Base-by-base conservation (phyloP, 2,888 invertebrate genomes). In the Noctua fimbriata region DNA sequence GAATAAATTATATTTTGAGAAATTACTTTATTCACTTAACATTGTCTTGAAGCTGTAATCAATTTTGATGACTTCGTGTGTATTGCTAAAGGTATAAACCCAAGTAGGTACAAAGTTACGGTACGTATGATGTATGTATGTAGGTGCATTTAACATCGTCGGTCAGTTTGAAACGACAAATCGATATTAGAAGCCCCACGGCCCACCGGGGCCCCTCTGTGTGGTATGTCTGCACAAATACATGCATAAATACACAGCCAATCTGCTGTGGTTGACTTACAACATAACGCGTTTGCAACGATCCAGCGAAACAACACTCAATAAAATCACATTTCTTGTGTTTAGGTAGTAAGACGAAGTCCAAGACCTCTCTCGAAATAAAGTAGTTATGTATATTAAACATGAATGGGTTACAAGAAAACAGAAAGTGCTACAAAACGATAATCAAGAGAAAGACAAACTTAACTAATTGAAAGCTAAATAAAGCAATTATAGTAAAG, bases 181-280 rank as follows among this genome's bases (percentile, higher is more conserved):
- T 69, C 73, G 83, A 82, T 82, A 81, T 81, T 78, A 81, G 81
- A 82, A 69, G 47, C 81, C 78, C 67, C 47, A 47, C 36, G 52
- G 24, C 24, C 67, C 32, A 47, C 47, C 36, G 41, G 47, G 49
- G 47, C 63, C 58, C 49, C 18, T 28, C 28, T 63, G 58, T 66
- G 67, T 41, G 49, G 69, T 47, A 70, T 28, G 69, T 70, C 69
- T 70, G 69, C 66, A 66, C 65, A 76, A 49, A 70, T 41, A 47
- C n/a, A 69, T 55, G 28, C 60, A 75, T 69, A 75, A 44, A 60
- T 58, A 76, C 36, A 58, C 16, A 32, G 28, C n/a, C 63, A 49
- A 32, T 63, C 69, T 69, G 60, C 36, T 63, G 44, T 60, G 49
- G 49, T 60, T 60, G 52, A 44, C 32, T 65, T 65, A 47, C 6